phyloP scores from a whole-genome alignment of 2,113 vertebrate species.

The Indicator maculatus region DNA sequence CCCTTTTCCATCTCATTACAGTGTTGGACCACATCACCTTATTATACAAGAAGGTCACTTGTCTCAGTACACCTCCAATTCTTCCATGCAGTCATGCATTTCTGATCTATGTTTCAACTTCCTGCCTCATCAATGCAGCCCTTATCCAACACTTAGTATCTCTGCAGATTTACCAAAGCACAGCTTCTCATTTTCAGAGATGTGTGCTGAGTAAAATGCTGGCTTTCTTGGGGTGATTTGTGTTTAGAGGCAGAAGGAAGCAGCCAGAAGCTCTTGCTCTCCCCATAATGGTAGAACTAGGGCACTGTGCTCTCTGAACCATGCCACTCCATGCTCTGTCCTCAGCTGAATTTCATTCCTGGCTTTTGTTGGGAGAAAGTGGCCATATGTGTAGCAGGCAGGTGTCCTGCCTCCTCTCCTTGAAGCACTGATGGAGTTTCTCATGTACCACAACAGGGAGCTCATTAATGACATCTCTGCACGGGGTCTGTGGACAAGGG shows the following conservation, averaged over 20 bases:
- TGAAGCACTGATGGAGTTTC: neutral
- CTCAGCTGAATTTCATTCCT: neutral
- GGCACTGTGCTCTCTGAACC: neutral
- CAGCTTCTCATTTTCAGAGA: neutral
- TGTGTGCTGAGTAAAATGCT: neutral
- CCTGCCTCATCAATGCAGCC: slow-evolving; percentile 11
- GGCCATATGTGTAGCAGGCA: slow-evolving; percentile 8
- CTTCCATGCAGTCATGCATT: neutral
- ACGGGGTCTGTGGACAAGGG: neutral
- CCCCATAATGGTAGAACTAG: neutral
- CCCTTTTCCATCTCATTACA: neutral
- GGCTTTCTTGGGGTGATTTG: neutral
- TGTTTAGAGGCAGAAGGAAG: neutral
- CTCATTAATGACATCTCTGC: neutral
- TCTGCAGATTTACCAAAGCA: neutral
- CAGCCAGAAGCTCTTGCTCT: neutral
- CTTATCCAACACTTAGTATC: neutral
- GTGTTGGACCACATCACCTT: neutral
- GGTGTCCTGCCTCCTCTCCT: neutral
- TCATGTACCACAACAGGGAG: neutral
- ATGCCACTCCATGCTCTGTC: fast-evolving
- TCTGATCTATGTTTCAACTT: slow-evolving; percentile 13
- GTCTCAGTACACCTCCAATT: neutral
- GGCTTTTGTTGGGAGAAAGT: neutral
- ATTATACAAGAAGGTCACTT: neutral